Evolutionary conservation across 2,888 invertebrate species (phyloP).

Genomic region (Polietes domitor): DNA sequence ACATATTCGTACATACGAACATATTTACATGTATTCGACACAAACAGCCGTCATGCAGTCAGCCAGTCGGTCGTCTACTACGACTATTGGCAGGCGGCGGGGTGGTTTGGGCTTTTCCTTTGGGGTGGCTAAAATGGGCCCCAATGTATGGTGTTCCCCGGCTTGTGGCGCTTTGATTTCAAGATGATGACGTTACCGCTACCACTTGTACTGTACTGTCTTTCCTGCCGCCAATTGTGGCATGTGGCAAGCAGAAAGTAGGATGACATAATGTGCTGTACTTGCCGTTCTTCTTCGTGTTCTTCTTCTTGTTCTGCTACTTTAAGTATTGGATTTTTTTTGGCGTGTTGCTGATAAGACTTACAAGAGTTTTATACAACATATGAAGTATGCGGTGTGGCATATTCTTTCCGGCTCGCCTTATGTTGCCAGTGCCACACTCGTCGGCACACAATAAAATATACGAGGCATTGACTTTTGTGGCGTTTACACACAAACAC

Average conservation of each 20-base stretch:
- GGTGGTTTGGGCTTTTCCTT: not conserved
- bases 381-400: not conserved
- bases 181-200: slow-evolving; percentile 7
- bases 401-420: slow-evolving; percentile 5
- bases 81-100: not conserved
- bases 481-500: not conserved
- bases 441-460: not conserved
- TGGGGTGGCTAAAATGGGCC: not conserved
- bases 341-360: not conserved
- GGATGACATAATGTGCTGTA: slow-evolving; percentile 5
- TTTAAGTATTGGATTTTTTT: too few relatives aligned
- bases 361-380: not conserved
- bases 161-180: not conserved
- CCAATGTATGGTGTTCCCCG: not conserved
- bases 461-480: not conserved
- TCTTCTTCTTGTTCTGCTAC: not conserved
- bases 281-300: not conserved
- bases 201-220: not conserved
- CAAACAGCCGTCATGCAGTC: too few relatives aligned
- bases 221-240: not conserved
- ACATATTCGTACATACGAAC: not conserved
- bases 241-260: not conserved
- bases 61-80: not conserved
- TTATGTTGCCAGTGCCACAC: not conserved
- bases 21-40: not conserved